Conservation (phyloP, 2,888 invertebrate genomes). For the Plemyria rubiginata region DNA sequence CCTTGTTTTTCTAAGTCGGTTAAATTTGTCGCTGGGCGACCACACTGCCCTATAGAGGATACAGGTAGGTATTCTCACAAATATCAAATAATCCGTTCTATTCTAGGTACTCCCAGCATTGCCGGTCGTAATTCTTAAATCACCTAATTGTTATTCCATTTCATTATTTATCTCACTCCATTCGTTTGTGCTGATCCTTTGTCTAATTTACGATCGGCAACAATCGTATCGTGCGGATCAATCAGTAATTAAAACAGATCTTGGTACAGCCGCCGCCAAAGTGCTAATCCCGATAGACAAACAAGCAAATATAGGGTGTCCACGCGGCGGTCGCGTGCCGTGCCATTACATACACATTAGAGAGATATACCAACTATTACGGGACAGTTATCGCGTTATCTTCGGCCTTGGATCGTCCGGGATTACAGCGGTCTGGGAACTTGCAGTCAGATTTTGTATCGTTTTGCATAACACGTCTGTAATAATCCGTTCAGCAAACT, state of each 20-base stretch:
- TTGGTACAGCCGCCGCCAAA: slow-evolving; percentile 62
- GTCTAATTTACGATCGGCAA: slow-evolving; percentile 70
- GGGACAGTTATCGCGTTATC: slow-evolving; percentile 77
- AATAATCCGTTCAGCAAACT: not conserved
- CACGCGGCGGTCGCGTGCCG: slow-evolving; percentile 69
- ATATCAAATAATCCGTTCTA: no score
- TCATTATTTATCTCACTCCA: slow-evolving; percentile 39
- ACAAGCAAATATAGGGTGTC: slow-evolving; percentile 54
- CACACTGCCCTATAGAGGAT: no score
- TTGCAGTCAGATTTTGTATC: slow-evolving; percentile 32
- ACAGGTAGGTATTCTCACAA: no score
- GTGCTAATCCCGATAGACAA: slow-evolving; percentile 80
- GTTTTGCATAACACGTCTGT: slow-evolving; percentile 19
- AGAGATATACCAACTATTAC: slow-evolving; percentile 75
- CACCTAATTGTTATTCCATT: slow-evolving; percentile 45
- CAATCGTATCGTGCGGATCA: slow-evolving; percentile 66
- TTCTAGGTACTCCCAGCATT: not conserved
- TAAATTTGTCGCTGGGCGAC: no score
- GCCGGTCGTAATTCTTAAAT: slow-evolving; percentile 3
- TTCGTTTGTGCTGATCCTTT: slow-evolving; percentile 56
- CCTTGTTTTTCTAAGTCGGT: no score
- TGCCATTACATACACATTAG: slow-evolving; percentile 75
- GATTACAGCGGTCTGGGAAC: slow-evolving; percentile 71
- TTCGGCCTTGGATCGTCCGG: slow-evolving; percentile 63
- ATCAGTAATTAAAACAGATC: slow-evolving; percentile 74